Evolutionary conservation across 1,140 invertebrate species (phyloP).

Genomic region (Temnothorax nylanderi): DNA sequence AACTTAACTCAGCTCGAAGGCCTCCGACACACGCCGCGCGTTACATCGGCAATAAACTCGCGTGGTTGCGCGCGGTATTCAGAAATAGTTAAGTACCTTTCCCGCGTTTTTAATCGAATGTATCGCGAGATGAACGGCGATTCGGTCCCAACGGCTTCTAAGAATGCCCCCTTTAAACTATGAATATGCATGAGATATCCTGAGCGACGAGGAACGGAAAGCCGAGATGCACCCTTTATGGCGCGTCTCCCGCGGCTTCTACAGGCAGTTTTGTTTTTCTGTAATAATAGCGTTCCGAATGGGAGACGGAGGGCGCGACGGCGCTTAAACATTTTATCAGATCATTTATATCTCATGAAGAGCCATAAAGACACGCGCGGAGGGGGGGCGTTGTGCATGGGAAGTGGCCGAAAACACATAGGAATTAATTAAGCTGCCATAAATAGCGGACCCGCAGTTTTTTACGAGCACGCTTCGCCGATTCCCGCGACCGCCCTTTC

Average conservation of each 20-base stretch:
- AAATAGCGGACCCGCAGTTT: slow-evolving; percentile 70
- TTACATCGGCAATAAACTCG: background rate
- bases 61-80: background rate
- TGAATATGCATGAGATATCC: slow-evolving; percentile 80
- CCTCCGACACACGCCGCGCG: background rate
- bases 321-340: slow-evolving; percentile 80
- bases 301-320: slow-evolving; percentile 52
- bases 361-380: slow-evolving; percentile 76
- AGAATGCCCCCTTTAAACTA: slow-evolving; percentile 73
- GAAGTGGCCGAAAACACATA: slow-evolving; percentile 77
- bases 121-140: slow-evolving; percentile 66
- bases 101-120: slow-evolving; percentile 36
- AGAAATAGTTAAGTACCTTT: background rate
- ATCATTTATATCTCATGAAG: slow-evolving; percentile 80
- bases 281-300: slow-evolving; percentile 68
- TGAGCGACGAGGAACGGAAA: slow-evolving; percentile 38
- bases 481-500: background rate
- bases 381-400: slow-evolving; percentile 76
- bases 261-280: slow-evolving; percentile 68
- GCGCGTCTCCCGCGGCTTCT: slow-evolving; percentile 62
- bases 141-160: slow-evolving; percentile 70
- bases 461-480: slow-evolving; percentile 70
- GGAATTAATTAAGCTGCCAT: slow-evolving; percentile 81
- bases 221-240: slow-evolving; percentile 29
- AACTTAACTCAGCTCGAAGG: background rate